Percentiles rank a stretch among this genome's conserved stretches.
These are phyloP conservation scores for Drosophila sucinea DNA, from an alignment of 1,140 invertebrate genomes.

Conservation along the genomic window DNA sequence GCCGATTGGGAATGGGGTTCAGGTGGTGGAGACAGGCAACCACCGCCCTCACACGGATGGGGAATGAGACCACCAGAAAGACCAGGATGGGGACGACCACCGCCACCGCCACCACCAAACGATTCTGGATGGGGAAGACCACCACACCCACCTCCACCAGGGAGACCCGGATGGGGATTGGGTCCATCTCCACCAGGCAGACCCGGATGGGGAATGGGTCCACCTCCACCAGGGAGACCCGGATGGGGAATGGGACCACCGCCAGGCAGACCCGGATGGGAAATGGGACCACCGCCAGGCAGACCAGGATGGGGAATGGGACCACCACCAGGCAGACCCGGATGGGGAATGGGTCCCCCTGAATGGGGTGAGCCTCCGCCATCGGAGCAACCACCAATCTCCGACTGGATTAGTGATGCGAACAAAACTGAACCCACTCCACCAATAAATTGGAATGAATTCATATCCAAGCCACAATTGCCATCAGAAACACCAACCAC, in stretches of 20 bases:
- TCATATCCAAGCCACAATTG: not conserved
- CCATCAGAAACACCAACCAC: conserved; percentile 2
- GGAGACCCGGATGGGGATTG: conserved; percentile 8
- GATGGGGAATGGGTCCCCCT: conserved; percentile 12
- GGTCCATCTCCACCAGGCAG: not conserved
- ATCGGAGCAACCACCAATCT: not conserved
- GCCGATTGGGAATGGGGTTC: conserved; percentile 44
- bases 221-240: not conserved
- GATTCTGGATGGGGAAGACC: not conserved
- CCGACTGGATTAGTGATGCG: not conserved
- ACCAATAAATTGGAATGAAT: conserved; percentile 2
- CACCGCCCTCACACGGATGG: conserved; percentile 21
- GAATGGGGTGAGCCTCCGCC: not conserved
- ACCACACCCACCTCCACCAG: conserved; percentile 7
- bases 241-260: not conserved
- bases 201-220: conserved; percentile 13
- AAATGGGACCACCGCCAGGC: conserved; percentile 16
- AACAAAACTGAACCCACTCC: not conserved
- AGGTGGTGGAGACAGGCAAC: conserved; percentile 25
- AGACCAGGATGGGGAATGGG: conserved; percentile 1
- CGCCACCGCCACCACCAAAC: too few species aligned
- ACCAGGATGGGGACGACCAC: conserved; percentile 5
- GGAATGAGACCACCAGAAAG: conserved; percentile 18
- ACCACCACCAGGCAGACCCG: not conserved
- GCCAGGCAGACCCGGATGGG: not conserved